These are phyloP conservation scores for Akabosia matsudoensis DNA, from an alignment of 1,140 invertebrate species.

Conservation along the genomic window DNA sequence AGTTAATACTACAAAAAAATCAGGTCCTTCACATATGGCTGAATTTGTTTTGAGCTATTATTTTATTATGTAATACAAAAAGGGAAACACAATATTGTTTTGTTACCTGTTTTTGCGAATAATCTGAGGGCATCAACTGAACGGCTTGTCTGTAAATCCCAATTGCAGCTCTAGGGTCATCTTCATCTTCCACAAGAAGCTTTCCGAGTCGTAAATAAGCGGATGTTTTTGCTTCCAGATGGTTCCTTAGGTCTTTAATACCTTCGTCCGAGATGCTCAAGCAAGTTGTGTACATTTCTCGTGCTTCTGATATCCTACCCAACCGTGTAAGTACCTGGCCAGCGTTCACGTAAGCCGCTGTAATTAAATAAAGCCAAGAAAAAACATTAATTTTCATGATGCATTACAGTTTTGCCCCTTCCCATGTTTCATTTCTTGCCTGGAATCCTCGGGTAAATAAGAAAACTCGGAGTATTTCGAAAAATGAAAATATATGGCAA, in stretches of 20 bases:
- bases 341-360: conserved; percentile 93
- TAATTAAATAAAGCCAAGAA: conserved; percentile 49
- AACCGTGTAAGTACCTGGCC: conserved; percentile 79
- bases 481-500: not conserved
- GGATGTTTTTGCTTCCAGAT: conserved; percentile 84
- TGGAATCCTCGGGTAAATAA: too few species aligned
- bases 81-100: not conserved
- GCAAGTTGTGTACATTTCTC: conserved; percentile 74
- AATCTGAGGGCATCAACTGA: conserved; percentile 71
- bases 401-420: too few species aligned
- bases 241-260: conserved; percentile 81
- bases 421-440: too few species aligned
- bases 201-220: conserved; percentile 86
- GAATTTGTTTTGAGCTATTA: too few species aligned
- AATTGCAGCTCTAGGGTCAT: conserved; percentile 77
- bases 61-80: too few species aligned
- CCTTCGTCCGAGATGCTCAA: conserved; percentile 77
- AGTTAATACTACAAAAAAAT: too few species aligned
- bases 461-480: not conserved
- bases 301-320: conserved; percentile 77
- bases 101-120: conserved; percentile 69
- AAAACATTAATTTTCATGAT: not conserved
- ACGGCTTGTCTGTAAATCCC: conserved; percentile 84
- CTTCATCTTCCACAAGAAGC: conserved; percentile 76
- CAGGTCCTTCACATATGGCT: too few species aligned